phyloP scores from a whole-genome alignment of 2,888 invertebrate species.

The Drosophila greeni region DNA sequence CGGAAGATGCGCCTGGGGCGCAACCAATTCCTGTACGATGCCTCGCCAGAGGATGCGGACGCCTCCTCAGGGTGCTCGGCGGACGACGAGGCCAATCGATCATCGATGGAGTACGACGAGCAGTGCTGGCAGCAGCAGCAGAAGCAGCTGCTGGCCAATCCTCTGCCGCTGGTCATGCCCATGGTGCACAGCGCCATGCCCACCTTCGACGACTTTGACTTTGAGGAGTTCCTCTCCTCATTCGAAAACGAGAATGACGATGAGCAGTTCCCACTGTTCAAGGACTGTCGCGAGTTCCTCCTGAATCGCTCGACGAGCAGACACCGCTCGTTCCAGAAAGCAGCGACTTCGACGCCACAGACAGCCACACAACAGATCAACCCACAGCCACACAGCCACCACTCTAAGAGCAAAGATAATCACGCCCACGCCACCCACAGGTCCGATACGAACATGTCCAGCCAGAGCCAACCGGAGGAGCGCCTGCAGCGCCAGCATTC shows the following conservation, averaged over 20 bases:
- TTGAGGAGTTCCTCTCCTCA: slow-evolving; percentile 85
- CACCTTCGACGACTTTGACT: slow-evolving; percentile 81
- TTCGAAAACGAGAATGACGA: slow-evolving; percentile 82
- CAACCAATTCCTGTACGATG: slow-evolving; percentile 79
- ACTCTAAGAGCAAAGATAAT: slow-evolving; percentile 49
- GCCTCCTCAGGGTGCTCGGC: slow-evolving; percentile 66
- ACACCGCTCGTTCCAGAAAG: slow-evolving; percentile 71
- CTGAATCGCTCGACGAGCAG: slow-evolving; percentile 76
- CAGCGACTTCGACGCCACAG: slow-evolving; percentile 64
- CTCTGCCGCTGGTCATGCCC: slow-evolving; percentile 35
- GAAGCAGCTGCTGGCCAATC: slow-evolving; percentile 75
- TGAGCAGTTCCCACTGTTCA: slow-evolving; percentile 79
- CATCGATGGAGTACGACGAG: slow-evolving; percentile 71
- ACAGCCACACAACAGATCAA: slow-evolving; percentile 37
- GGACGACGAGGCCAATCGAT: slow-evolving; percentile 75
- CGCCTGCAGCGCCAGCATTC: slow-evolving; percentile 22
- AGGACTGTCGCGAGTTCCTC: slow-evolving; percentile 78
- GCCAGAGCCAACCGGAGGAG: slow-evolving; percentile 24
- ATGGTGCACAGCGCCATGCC: slow-evolving; percentile 69
- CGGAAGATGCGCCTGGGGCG: slow-evolving; percentile 78
- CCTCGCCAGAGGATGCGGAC: slow-evolving; percentile 74
- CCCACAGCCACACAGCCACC: slow-evolving; percentile 36
- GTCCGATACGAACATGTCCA: slow-evolving; percentile 50
- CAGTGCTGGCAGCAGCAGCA: slow-evolving; percentile 63
- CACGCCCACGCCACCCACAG: slow-evolving; percentile 63